A percentile compares a stretch with the other conserved stretches of the same genome.
phyloP scores from a whole-genome alignment of 1,140 invertebrate genomes.

The Drosophila yakuba region DNA sequence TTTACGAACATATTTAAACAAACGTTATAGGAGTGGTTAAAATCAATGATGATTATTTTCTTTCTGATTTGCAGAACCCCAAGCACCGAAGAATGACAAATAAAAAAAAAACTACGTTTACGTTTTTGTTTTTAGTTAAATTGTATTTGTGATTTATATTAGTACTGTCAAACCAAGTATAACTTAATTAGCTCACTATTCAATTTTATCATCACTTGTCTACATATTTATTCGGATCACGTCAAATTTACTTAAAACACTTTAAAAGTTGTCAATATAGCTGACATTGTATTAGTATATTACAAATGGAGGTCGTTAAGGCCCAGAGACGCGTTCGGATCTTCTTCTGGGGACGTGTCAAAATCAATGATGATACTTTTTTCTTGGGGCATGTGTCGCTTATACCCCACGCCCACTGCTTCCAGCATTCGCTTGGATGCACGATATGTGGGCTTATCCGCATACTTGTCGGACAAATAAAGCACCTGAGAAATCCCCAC shows the following conservation, averaged over 20 bases:
- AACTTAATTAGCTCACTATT: too few species aligned
- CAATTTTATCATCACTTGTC: too few species aligned
- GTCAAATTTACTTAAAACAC: background rate
- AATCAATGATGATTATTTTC: too few species aligned
- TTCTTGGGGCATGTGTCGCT: conserved; percentile 33
- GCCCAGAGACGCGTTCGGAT: conserved; percentile 17
- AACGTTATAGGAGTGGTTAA: too few species aligned
- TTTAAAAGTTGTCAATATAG: background rate
- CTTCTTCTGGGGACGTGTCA: conserved; percentile 23
- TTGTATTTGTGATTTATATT: too few species aligned
- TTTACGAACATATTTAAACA: too few species aligned
- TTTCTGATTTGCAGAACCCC: too few species aligned
- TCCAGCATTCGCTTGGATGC: conserved; percentile 94
- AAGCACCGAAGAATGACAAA: too few species aligned
- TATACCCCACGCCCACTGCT: conserved; percentile 89
- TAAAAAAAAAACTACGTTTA: too few species aligned
- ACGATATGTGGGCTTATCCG: conserved; percentile 87
- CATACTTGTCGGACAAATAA: conserved; percentile 93
- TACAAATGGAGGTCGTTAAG: conserved; percentile 13
- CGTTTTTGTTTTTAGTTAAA: too few species aligned
- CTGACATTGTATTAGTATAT: background rate
- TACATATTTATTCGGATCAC: background rate
- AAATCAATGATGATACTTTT: conserved; percentile 65
- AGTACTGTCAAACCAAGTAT: too few species aligned
- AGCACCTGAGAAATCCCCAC: conserved; percentile 93